Percentiles rank a stretch among this genome's conserved stretches.
Evolutionary conservation across 1,140 invertebrate species (phyloP).

Genomic region (Aphaenogaster rudis): DNA sequence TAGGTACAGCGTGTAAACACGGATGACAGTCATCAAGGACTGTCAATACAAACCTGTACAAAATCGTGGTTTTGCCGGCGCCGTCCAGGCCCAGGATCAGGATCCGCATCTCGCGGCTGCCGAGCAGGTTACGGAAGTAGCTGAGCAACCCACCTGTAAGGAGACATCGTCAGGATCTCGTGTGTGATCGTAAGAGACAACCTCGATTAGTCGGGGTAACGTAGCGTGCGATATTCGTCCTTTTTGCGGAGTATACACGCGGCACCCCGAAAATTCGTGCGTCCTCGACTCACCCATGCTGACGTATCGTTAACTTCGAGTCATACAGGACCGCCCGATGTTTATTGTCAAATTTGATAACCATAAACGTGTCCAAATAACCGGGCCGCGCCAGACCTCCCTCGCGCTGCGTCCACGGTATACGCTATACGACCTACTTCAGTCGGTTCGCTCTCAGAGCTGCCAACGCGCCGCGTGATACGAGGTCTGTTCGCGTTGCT

Average conservation of each 20-base stretch:
- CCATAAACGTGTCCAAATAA: constrained; percentile 63
- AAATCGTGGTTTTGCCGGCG: constrained; percentile 99
- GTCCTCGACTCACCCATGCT: constrained; percentile 80
- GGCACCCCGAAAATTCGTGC: constrained; percentile 33
- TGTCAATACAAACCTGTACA: constrained; percentile 91
- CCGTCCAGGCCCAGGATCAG: constrained; percentile 99
- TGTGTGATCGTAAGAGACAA: background rate
- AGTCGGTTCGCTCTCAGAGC: constrained; percentile 48
- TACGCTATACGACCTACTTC: constrained; percentile 64
- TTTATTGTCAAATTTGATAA: constrained; percentile 76
- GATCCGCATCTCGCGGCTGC: constrained; percentile 98
- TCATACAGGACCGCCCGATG: constrained; percentile 72
- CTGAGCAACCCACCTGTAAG: constrained; percentile 96
- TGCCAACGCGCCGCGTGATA: background rate
- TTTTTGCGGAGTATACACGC: constrained; percentile 4
- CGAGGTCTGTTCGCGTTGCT: too few relatives aligned
- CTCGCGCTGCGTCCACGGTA: constrained; percentile 43
- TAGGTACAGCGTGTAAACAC: constrained; percentile 5
- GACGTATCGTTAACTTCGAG: constrained; percentile 75
- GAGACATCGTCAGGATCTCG: constrained; percentile 34
- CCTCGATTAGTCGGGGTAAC: background rate
- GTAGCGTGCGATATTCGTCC: background rate
- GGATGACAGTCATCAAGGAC: constrained; percentile 50
- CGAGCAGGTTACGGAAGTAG: constrained; percentile 97
- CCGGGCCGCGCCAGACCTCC: constrained; percentile 70